Conservation (phyloP, 2,888 invertebrate genomes). For the Dendrolimus pini region DNA sequence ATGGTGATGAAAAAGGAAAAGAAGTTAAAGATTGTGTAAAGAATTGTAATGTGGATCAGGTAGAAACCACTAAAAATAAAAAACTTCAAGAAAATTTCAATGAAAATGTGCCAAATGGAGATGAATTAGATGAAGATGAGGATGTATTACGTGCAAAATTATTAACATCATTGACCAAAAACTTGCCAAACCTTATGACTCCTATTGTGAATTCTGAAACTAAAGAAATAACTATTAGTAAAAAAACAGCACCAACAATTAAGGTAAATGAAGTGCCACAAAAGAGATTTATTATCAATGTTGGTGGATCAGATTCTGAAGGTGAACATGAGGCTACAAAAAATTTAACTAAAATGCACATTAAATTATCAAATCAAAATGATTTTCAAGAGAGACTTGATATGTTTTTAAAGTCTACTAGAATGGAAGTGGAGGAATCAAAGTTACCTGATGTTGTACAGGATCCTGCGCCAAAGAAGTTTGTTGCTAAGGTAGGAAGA, state of each 20-base stretch:
- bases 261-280: constrained; percentile 9
- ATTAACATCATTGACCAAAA: constrained; percentile 77
- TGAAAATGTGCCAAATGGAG: constrained; percentile 24
- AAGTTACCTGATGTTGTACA: constrained; percentile 45
- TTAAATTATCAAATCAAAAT: constrained; percentile 54
- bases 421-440: constrained; percentile 56
- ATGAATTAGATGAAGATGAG: constrained; percentile 76
- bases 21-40: constrained; percentile 22
- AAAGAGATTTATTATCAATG: constrained; percentile 61
- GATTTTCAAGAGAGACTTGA: constrained; percentile 68
- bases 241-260: constrained; percentile 10
- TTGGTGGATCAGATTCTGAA: constrained; percentile 67
- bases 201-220: constrained; percentile 29
- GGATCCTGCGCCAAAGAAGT: constrained; percentile 37
- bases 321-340: constrained; percentile 69
- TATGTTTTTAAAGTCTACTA: constrained; percentile 57
- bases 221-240: constrained; percentile 19
- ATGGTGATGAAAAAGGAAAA: constrained; percentile 54
- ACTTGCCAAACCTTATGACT: constrained; percentile 59
- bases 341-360: constrained; percentile 70
- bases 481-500: constrained; percentile 53
- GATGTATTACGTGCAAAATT: constrained; percentile 77
- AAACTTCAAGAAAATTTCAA: constrained; percentile 3
- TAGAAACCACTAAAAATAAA: not conserved
- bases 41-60: not conserved